Conservation (phyloP, 1,140 invertebrate species). For the Formica exsecta region DNA sequence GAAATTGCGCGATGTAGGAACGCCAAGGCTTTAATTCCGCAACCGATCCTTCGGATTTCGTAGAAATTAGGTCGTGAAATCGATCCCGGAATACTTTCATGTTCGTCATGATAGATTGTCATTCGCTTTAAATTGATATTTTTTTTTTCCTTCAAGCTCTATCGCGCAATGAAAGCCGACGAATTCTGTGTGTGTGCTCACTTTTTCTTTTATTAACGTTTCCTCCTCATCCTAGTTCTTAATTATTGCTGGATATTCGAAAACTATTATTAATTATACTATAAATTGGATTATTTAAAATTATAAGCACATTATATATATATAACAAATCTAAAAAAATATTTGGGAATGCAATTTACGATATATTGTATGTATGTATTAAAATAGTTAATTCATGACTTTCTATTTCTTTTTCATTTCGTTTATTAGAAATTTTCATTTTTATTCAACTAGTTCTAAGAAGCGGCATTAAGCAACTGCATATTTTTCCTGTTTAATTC, state of each 20-base stretch:
- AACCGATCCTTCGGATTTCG: conserved; percentile 22
- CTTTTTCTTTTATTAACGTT: not conserved
- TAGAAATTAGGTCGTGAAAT: conserved; percentile 41
- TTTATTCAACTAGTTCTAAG: conserved; percentile 32
- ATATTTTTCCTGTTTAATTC: conserved; percentile 53
- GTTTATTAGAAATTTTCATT: conserved; percentile 43
- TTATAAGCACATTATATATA: not conserved
- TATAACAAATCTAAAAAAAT: not conserved
- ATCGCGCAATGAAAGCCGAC: not conserved
- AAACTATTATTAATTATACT: not conserved
- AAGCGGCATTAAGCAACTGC: conserved; percentile 39
- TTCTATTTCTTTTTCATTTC: not conserved
- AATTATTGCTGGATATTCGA: not conserved
- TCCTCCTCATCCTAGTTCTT: not conserved
- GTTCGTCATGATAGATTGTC: not conserved
- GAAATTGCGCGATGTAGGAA: conserved; percentile 45
- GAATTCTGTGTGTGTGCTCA: too few species aligned
- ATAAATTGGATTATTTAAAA: not conserved
- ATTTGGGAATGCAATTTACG: conserved; percentile 3
- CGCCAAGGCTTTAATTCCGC: conserved; percentile 19
- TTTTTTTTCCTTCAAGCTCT: not conserved
- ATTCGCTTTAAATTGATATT: not conserved
- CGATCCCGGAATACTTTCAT: conserved; percentile 7
- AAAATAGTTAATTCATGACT: not conserved
- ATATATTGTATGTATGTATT: not conserved